These are phyloP conservation scores for Platysternon megacephalum DNA, from an alignment of 2,113 vertebrate species.

Conservation along the genomic window DNA sequence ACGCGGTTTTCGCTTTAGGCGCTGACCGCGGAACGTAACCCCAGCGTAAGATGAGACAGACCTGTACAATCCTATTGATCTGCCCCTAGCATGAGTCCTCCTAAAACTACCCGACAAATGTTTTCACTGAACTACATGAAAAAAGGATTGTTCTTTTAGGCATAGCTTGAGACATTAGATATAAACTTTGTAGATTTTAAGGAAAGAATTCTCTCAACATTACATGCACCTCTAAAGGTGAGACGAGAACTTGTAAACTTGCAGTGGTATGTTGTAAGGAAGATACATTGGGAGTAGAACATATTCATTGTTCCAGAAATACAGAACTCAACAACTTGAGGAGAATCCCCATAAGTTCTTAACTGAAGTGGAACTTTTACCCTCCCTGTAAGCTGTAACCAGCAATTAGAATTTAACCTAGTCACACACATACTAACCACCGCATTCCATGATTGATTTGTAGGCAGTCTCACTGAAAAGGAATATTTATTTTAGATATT, in stretches of 20 bases:
- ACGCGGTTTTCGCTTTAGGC: too few relatives aligned
- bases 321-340: not conserved
- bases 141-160: not conserved
- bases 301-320: not conserved
- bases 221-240: not conserved
- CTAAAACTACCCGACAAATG: fast-evolving
- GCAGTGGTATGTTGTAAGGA: not conserved
- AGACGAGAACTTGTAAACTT: not conserved
- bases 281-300: not conserved
- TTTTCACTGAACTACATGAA: not conserved
- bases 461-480: not conserved
- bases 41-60: too few relatives aligned
- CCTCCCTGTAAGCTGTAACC: not conserved
- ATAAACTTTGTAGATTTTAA: not conserved
- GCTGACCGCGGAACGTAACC: too few relatives aligned
- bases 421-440: not conserved
- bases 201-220: not conserved
- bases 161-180: not conserved
- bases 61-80: not conserved
- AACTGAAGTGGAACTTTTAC: not conserved
- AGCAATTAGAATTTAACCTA: not conserved
- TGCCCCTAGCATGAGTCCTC: not conserved
- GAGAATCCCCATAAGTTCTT: not conserved
- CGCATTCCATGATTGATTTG: not conserved
- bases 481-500: not conserved